Evolutionary conservation across 2,113 vertebrate species (phyloP), one percentile per base, ranked within the genome.

Genomic region (Puffinus mauretanicus): DNA sequence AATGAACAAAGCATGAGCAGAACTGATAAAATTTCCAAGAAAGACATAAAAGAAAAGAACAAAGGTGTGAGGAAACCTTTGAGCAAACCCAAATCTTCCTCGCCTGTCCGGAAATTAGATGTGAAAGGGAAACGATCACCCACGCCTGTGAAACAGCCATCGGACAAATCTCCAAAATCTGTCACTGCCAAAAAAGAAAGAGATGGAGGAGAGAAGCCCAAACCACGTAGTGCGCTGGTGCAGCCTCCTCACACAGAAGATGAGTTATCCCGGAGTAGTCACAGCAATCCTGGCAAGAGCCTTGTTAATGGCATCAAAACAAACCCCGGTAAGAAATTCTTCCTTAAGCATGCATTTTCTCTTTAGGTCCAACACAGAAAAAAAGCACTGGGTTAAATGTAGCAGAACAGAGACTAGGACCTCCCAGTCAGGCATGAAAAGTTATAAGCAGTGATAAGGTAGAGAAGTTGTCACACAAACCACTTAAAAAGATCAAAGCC

Each of bases 1-100:
- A 98, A 98, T 71, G 99, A 99, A 40, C 98, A 98, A 91, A 97
- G 94, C 88, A 38, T 97, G 75, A 97, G 91, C 86, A 98, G 98
- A 95, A 98, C 98, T 79, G 99, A 99, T 58, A 99, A 98, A 97
- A 96, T 98, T 22, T 92, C 98, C n/a, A 99, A 99, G 95, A 99
- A 99, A 94, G 99, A 99, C 49, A n/a, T 98, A 25, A 99, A 99
- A 95, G 95, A 98, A 60, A 99, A 99, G 88, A 98, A 93, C 66
- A 99, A 99, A 97, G 93, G 98, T 32, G 82, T 98, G 51, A 98
- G 98, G 90, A 99, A 99, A 90, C 77, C 98, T 27, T 98, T 97
- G 13, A 98, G 97, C 61, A 99, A 99, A 95, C 96, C 98, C 88
- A 99, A 99, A 95, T 98, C 99, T 64, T 98, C 98, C 6, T 99